phyloP scores from a whole-genome alignment of 2,113 vertebrate genomes.

The Oplegnathus fasciatus region DNA sequence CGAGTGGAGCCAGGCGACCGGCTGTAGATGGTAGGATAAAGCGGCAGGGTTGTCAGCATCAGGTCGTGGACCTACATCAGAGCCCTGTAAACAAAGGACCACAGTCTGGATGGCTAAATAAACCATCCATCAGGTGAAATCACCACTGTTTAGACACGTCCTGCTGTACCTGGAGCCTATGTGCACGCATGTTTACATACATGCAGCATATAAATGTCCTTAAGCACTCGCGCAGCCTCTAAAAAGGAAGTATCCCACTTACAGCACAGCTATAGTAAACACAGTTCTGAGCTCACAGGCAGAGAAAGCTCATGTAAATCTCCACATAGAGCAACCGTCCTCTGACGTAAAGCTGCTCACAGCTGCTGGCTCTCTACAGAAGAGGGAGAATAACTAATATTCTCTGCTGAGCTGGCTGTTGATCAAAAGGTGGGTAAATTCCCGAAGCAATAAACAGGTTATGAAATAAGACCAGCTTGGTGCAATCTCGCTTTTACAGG shows the following conservation, averaged over 20 bases:
- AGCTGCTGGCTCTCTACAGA: slow-evolving; percentile 11
- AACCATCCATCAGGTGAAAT: slow-evolving; percentile 64
- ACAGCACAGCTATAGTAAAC: slow-evolving; percentile 32
- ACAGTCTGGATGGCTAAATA: slow-evolving; percentile 39
- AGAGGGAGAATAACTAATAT: slow-evolving; percentile 6
- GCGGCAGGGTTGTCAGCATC: slow-evolving; percentile 27
- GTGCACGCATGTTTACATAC: slow-evolving; percentile 10
- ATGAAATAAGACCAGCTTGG: slow-evolving; percentile 24
- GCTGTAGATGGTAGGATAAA: slow-evolving; percentile 61
- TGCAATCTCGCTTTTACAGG: background rate
- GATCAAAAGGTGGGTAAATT: slow-evolving; percentile 39
- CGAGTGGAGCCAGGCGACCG: slow-evolving; percentile 1
- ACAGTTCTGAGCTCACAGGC: slow-evolving; percentile 15
- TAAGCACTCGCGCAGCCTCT: slow-evolving; percentile 1
- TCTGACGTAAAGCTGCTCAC: slow-evolving; percentile 11
- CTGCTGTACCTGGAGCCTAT: slow-evolving; percentile 16
- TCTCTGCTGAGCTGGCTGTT: slow-evolving; percentile 15
- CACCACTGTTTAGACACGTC: slow-evolving; percentile 45
- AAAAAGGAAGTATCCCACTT: slow-evolving; percentile 12
- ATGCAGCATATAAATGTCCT: slow-evolving; percentile 27
- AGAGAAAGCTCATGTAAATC: slow-evolving; percentile 23
- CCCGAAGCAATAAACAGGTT: slow-evolving; percentile 37
- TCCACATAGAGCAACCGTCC: slow-evolving; percentile 11
- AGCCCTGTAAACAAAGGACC: slow-evolving; percentile 67
- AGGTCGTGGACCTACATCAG: slow-evolving; percentile 62